Percentiles rank a stretch among this genome's conserved stretches.
These are phyloP conservation scores for Xylota sylvarum DNA, from an alignment of 2,888 invertebrate species.

Conservation along the genomic window DNA sequence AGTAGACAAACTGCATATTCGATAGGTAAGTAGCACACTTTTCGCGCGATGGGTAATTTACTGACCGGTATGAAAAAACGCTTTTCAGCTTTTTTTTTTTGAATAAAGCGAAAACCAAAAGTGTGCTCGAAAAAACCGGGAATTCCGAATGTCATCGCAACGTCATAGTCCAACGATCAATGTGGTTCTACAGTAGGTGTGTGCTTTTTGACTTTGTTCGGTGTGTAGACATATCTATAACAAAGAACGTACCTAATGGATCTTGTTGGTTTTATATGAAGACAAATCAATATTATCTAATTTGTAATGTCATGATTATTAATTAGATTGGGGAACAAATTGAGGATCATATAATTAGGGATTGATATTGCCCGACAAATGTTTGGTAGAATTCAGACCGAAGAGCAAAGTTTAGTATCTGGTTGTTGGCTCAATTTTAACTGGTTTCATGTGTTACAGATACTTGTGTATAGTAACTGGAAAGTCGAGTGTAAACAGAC, in stretches of 20 bases:
- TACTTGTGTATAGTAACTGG: no score
- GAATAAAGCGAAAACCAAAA: constrained; percentile 23
- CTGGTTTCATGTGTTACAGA: no score
- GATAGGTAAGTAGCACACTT: constrained; percentile 37
- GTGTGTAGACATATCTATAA: background rate
- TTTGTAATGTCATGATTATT: constrained; percentile 14
- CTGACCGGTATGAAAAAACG: constrained; percentile 26
- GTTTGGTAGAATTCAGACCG: background rate
- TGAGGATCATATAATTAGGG: background rate
- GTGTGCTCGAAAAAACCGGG: constrained; percentile 28
- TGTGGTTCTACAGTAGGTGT: background rate
- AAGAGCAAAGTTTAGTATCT: background rate
- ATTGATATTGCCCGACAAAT: background rate
- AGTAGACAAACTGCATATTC: constrained; percentile 1
- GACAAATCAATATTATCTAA: background rate
- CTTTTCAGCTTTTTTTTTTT: constrained; percentile 23
- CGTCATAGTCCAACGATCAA: constrained; percentile 65
- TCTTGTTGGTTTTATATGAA: background rate
- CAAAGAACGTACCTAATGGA: constrained; percentile 1
- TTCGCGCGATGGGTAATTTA: constrained; percentile 47
- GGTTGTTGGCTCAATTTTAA: no score
- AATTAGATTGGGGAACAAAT: background rate
- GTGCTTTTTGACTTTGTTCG: background rate
- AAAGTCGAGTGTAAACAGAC: no score
- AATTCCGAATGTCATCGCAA: constrained; percentile 54